Evolutionary conservation across 1,140 invertebrate species (phyloP), one percentile per base, ranked within the genome.

Genomic region (Psix sp.): DNA sequence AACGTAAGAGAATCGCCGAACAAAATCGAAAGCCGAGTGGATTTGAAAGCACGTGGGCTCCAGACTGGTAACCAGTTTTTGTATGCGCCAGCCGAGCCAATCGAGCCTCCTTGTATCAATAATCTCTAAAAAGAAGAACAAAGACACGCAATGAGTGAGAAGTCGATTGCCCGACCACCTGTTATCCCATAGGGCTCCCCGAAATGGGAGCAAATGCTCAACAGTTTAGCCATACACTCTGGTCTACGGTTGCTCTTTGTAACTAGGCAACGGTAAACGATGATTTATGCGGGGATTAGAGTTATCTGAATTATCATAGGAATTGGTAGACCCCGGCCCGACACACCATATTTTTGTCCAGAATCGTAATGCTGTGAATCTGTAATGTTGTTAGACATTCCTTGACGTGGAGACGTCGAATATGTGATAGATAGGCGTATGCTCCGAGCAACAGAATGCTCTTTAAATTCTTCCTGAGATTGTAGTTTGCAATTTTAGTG

Each of bases 1-100:
- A n/a, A n/a, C n/a, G n/a, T n/a, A n/a, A n/a, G n/a, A n/a, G 49
- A 48, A 56, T 52, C 48, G 45, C 29, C 18, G 11, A 45, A 21
- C 45, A 68, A 68, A 68, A 68, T 68, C 46, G 65, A 60, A 60
- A 60, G 65, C 9, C 54, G 24, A 68, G 17, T 59, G 65, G 33
- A 68, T 60, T 59, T 68, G 21, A 48, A 68, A 68, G 66, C 56
- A 70, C 66, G 66, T 60, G 66, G 65, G 14, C 24, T 13, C 29
- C 33, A 14, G 54, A 51, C 40, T 51, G 31, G 49, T 17, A 62
- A 71, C 67, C 67, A 71, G 67, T 71, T 71, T 71, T 71, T 62
- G 49, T 35, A 29, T n/a, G n/a, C n/a, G 26, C 4, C 24, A 13
- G 31, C n/a, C 48, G 48, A 38, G 40, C 56, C 49, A 62, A 70